Conservation (phyloP, 2,113 vertebrate genomes). For the Odobenus rosmarus region DNA sequence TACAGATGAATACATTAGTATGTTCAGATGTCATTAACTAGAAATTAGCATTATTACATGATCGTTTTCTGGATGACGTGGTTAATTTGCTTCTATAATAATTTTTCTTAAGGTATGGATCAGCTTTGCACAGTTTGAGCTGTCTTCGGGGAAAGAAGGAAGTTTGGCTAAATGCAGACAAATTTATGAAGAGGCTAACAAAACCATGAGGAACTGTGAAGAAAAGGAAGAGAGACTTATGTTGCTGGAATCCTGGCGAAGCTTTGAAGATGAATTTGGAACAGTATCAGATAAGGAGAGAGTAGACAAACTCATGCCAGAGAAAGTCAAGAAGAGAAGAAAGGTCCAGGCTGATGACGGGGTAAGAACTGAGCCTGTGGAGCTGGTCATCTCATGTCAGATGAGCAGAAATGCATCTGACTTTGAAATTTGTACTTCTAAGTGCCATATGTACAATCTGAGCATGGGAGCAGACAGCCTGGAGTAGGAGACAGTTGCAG, state of each 20-base stretch:
- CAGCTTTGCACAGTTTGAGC: conserved; percentile 96
- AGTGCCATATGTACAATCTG: background rate
- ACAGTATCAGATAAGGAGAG: conserved; percentile 86
- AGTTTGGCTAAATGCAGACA: conserved; percentile 91
- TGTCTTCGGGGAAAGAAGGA: conserved; percentile 89
- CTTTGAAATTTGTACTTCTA: background rate
- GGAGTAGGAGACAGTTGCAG: background rate
- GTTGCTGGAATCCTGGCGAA: conserved; percentile 96
- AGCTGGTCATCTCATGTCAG: background rate
- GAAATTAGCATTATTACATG: background rate
- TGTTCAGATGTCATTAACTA: background rate
- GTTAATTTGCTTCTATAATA: conserved; percentile 58
- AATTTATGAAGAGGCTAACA: conserved; percentile 97
- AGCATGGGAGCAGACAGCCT: background rate
- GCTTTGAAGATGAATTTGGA: conserved; percentile 94
- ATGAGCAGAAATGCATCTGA: background rate
- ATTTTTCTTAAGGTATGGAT: conserved; percentile 93
- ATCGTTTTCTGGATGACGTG: background rate
- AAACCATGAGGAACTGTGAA: conserved; percentile 94
- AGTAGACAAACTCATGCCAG: conserved; percentile 95
- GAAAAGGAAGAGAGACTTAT: conserved; percentile 98
- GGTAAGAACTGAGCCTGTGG: conserved; percentile 86
- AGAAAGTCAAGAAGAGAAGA: conserved; percentile 99
- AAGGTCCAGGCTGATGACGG: conserved; percentile 98
- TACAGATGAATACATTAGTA: background rate